Conservation (phyloP, 2,797 vertebrate species). For the Tenualosa ilisha region DNA sequence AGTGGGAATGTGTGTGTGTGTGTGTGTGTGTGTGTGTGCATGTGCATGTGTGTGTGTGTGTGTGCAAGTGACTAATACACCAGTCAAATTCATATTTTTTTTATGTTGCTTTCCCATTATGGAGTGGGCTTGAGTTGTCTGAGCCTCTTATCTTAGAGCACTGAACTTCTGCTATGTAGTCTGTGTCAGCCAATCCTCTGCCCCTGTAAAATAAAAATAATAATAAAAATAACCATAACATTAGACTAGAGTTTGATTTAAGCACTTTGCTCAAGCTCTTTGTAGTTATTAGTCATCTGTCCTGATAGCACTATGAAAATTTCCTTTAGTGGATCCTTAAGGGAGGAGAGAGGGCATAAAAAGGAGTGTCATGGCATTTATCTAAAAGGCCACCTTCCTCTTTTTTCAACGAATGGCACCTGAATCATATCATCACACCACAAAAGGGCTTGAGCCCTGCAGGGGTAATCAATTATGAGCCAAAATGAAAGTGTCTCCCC, state of each 20-base stretch:
- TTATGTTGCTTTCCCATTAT: not conserved
- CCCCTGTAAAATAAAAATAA: too few species aligned
- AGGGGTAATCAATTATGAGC: slow-evolving; percentile 19
- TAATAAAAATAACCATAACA: too few species aligned
- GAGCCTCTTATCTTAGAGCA: not conserved
- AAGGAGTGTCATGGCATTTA: slow-evolving; percentile 23
- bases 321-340: not conserved
- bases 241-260: not conserved
- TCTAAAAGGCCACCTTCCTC: slow-evolving; percentile 14
- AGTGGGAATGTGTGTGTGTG: not conserved
- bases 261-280: not conserved
- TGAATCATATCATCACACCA: slow-evolving; percentile 10
- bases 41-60: not conserved
- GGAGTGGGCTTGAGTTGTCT: not conserved
- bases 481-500: not conserved
- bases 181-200: not conserved
- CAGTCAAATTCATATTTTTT: not conserved
- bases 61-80: not conserved
- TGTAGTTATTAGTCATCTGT: not conserved
- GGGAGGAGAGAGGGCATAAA: not conserved
- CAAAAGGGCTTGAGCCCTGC: slow-evolving; percentile 1
- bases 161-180: not conserved
- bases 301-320: slow-evolving; percentile 3
- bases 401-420: slow-evolving; percentile 5
- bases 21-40: not conserved